Percentiles rank a stretch among this genome's conserved stretches.
Evolutionary conservation across 2,888 invertebrate species (phyloP).

Genomic region (Dichetophora obliterata): DNA sequence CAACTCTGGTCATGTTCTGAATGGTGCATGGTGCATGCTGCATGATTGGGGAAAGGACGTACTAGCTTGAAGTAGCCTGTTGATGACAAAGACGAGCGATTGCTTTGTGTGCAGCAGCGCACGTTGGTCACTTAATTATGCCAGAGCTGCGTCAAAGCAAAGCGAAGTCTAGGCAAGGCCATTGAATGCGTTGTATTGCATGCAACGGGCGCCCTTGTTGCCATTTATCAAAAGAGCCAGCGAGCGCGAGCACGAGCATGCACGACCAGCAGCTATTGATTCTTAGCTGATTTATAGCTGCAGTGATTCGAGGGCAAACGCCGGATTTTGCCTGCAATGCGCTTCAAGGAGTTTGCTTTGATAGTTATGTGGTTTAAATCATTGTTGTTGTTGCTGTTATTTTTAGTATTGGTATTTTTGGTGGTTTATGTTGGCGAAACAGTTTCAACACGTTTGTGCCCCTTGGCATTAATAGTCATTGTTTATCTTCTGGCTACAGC

Average conservation of each 20-base stretch:
- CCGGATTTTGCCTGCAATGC: not conserved
- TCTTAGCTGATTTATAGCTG: slow-evolving; percentile 36
- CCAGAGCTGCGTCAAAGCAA: not conserved
- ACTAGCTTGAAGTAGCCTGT: not conserved
- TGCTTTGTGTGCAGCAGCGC: slow-evolving; percentile 4
- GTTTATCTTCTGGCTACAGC: not conserved
- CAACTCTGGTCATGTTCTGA: too few relatives aligned
- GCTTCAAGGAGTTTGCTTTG: not conserved
- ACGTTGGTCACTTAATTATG: slow-evolving; percentile 29
- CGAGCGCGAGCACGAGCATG: not conserved
- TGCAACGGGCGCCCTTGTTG: not conserved
- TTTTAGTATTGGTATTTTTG: not conserved
- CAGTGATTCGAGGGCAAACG: slow-evolving; percentile 25
- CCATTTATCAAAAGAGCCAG: not conserved
- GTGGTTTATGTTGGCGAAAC: not conserved
- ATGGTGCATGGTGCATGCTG: too few relatives aligned
- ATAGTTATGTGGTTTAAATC: not conserved
- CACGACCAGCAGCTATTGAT: slow-evolving; percentile 20
- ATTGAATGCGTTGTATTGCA: not conserved
- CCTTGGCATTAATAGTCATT: not conserved
- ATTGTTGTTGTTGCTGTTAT: not conserved
- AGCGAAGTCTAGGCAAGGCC: not conserved
- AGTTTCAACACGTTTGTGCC: not conserved
- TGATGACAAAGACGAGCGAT: slow-evolving; percentile 23
- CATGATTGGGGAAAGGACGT: too few relatives aligned